Conservation (phyloP, 1,140 invertebrate species). For the Ditylenchus dipsaci region DNA sequence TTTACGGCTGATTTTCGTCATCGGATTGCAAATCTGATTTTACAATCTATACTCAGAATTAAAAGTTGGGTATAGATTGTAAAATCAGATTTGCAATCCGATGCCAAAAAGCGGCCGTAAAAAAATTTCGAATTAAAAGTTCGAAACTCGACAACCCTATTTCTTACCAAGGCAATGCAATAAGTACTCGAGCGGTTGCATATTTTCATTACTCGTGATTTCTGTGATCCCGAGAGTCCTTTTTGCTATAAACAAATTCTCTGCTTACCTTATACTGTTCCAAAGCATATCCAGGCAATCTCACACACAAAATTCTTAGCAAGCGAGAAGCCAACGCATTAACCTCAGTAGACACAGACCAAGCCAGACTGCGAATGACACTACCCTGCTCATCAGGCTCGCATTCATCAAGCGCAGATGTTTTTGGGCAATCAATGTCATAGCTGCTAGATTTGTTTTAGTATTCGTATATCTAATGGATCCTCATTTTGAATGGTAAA, state of each 20-base stretch:
- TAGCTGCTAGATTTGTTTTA: constrained; percentile 13
- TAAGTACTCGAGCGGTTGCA: too few relatives aligned
- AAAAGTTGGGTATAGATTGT: too few relatives aligned
- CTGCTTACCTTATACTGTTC: constrained; percentile 27
- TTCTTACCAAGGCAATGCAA: too few relatives aligned
- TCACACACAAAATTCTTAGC: constrained; percentile 15
- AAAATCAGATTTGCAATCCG: too few relatives aligned
- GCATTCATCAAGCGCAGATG: constrained; percentile 27
- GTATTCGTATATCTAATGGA: not conserved
- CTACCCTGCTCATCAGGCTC: constrained; percentile 4
- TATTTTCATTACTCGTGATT: too few relatives aligned
- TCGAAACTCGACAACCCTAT: not conserved
- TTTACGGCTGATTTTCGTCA: too few relatives aligned
- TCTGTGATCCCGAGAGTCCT: too few relatives aligned
- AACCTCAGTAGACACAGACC: constrained; percentile 10
- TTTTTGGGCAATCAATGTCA: constrained; percentile 28
- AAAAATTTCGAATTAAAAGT: not conserved
- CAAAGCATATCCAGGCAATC: constrained; percentile 17
- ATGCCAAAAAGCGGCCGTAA: too few relatives aligned
- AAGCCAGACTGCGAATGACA: constrained; percentile 4
- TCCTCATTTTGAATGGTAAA: not conserved
- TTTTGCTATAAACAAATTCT: too few relatives aligned
- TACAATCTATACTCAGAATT: too few relatives aligned
- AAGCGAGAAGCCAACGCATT: constrained; percentile 17
- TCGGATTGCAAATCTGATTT: too few relatives aligned